Conservation (phyloP, 37 sponge, comb jelly and placozoan genomes). For the Theonella swinhoei region DNA sequence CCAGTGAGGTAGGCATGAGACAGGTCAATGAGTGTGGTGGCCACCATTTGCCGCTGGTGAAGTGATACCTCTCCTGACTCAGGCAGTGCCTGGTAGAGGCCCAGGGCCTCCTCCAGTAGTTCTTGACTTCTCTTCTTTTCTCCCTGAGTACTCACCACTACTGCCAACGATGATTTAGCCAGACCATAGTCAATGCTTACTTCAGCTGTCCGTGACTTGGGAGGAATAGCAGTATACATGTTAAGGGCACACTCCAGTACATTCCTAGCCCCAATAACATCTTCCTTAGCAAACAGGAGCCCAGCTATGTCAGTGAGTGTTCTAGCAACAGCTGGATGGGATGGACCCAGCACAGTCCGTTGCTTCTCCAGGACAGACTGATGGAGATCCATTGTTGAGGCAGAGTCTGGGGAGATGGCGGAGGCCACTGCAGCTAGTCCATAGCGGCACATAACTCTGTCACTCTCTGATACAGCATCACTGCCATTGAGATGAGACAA, state of each 20-base stretch:
- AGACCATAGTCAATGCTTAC: constrained; percentile 30
- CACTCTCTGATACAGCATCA: constrained; percentile 14
- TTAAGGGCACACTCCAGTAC: constrained; percentile 34
- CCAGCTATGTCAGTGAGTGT: constrained; percentile 55
- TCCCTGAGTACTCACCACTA: constrained; percentile 44
- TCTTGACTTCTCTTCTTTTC: constrained; percentile 47
- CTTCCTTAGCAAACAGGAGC: constrained; percentile 20
- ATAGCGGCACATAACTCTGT: constrained; percentile 2
- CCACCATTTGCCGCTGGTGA: constrained; percentile 42
- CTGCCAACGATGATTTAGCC: constrained; percentile 54
- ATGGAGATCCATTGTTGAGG: neutral
- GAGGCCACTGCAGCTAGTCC: constrained; percentile 21
- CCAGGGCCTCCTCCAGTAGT: constrained; percentile 61
- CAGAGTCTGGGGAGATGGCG: neutral
- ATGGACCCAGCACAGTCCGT: constrained; percentile 13
- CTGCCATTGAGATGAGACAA: neutral
- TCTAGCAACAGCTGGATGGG: constrained; percentile 41
- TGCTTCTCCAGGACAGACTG: constrained; percentile 2
- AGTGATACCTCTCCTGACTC: constrained; percentile 17
- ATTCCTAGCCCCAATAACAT: constrained; percentile 38
- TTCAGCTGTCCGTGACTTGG: neutral
- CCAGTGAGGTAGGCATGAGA: constrained; percentile 58
- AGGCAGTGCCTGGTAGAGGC: constrained; percentile 58
- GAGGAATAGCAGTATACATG: constrained; percentile 24
- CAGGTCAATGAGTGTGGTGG: constrained; percentile 71